Conservation (phyloP, 2,888 invertebrate genomes). For the Tipula lateralis region DNA sequence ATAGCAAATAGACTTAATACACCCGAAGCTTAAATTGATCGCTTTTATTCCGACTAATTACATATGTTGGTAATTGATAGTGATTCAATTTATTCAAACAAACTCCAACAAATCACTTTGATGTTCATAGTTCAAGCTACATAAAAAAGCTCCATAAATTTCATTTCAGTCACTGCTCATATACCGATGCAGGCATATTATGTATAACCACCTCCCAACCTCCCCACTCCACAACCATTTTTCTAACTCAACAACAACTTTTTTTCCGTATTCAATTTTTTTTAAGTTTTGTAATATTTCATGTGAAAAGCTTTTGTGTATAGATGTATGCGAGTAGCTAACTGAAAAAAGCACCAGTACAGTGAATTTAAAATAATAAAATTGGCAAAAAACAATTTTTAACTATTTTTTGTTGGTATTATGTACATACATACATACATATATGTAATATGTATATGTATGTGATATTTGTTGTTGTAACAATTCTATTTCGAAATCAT, state of each 20-base stretch:
- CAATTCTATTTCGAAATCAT: conserved; percentile 12
- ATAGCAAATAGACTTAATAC: too few relatives aligned
- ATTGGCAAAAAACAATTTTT: neutral
- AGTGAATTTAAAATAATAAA: neutral
- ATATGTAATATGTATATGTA: too few relatives aligned
- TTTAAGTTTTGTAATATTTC: conserved; percentile 3
- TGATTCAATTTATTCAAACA: too few relatives aligned
- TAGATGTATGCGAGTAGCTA: too few relatives aligned
- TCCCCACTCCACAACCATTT: neutral
- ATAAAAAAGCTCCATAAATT: too few relatives aligned
- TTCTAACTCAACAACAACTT: neutral
- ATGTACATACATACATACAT: too few relatives aligned
- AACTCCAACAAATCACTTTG: too few relatives aligned
- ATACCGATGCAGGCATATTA: neutral
- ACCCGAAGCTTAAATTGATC: too few relatives aligned
- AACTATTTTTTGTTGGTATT: neutral
- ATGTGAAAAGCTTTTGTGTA: neutral
- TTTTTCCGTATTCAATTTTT: neutral
- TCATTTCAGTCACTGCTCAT: too few relatives aligned
- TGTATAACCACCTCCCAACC: neutral
- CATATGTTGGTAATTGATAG: too few relatives aligned
- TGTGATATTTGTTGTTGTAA: neutral
- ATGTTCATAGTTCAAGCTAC: too few relatives aligned
- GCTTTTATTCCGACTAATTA: too few relatives aligned
- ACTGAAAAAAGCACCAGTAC: neutral